Evolutionary conservation across 2,113 vertebrate species (phyloP).

Genomic region (Varanus salvator): DNA sequence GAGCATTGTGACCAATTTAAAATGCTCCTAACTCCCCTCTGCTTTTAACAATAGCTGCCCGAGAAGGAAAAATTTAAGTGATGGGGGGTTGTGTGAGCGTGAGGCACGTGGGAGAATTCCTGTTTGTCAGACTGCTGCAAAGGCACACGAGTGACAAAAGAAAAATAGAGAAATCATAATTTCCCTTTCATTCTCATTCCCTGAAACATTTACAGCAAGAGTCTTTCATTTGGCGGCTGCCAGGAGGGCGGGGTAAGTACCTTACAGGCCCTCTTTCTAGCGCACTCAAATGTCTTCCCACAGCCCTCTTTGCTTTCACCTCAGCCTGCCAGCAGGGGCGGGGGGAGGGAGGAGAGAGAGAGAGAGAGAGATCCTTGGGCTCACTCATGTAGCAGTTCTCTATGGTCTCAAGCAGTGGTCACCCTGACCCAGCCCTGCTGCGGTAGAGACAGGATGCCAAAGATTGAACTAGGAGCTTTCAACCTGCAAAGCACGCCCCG

Average conservation of each 20-base stretch:
- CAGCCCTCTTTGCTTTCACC: background rate
- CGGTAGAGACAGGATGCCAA: too few species aligned
- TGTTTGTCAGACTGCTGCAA: background rate
- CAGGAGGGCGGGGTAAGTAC: background rate
- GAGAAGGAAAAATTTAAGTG: too few species aligned
- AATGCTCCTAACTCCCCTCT: background rate
- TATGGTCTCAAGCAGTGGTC: background rate
- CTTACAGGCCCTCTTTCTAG: background rate
- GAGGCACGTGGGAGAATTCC: background rate
- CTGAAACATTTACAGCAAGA: background rate
- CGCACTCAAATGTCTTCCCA: background rate
- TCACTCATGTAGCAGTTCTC: background rate
- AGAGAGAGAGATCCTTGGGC: background rate
- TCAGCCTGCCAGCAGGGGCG: background rate
- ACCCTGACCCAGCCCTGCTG: background rate
- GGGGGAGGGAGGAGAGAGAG: too few species aligned
- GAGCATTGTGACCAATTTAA: background rate
- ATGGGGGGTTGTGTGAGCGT: too few species aligned
- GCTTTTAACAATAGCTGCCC: too few species aligned
- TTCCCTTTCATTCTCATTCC: background rate
- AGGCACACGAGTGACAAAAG: background rate
- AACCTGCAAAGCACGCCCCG: background rate
- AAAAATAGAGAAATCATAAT: background rate
- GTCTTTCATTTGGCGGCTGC: background rate
- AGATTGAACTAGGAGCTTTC: background rate